Conservation (phyloP, 1,140 invertebrate species). For the Bilobella aurantiaca region DNA sequence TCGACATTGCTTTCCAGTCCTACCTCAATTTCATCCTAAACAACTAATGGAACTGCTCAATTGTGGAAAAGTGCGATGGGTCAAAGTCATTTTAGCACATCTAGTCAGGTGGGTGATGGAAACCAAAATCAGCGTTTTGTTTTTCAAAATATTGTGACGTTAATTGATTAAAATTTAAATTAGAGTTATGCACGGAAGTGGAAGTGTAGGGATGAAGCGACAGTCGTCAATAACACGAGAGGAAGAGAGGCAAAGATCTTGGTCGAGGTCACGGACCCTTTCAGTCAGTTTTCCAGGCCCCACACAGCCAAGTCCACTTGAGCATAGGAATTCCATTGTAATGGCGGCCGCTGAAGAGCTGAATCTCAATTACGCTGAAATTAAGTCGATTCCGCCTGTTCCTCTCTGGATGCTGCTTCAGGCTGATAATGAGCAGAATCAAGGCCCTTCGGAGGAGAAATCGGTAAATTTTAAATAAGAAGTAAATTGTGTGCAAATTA, state of each 20-base stretch:
- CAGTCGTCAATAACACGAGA: constrained; percentile 45
- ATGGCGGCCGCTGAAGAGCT: constrained; percentile 70
- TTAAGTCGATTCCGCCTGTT: constrained; percentile 88
- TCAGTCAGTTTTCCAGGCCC: constrained; percentile 67
- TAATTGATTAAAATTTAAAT: too few relatives aligned
- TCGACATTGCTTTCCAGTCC: constrained; percentile 83
- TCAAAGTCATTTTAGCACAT: constrained; percentile 95
- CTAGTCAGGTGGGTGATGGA: constrained; percentile 69
- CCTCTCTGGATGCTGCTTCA: constrained; percentile 90
- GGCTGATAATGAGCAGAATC: constrained; percentile 71
- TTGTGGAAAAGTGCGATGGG: constrained; percentile 93
- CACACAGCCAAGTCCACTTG: constrained; percentile 44
- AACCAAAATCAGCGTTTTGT: too few relatives aligned
- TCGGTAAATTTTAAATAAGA: constrained; percentile 40
- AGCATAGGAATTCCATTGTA: constrained; percentile 50
- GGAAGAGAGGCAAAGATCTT: constrained; percentile 54
- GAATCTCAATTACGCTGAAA: constrained; percentile 87
- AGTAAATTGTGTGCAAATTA: not conserved
- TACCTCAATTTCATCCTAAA: constrained; percentile 98
- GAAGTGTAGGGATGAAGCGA: constrained; percentile 25
- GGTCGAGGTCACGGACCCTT: constrained; percentile 74
- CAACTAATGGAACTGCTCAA: constrained; percentile 97
- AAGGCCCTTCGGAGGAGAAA: constrained; percentile 36
- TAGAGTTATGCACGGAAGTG: constrained; percentile 27
- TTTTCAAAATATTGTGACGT: too few relatives aligned